Conservation (phyloP, 2,113 vertebrate species). For the Ceratotherium simum region DNA sequence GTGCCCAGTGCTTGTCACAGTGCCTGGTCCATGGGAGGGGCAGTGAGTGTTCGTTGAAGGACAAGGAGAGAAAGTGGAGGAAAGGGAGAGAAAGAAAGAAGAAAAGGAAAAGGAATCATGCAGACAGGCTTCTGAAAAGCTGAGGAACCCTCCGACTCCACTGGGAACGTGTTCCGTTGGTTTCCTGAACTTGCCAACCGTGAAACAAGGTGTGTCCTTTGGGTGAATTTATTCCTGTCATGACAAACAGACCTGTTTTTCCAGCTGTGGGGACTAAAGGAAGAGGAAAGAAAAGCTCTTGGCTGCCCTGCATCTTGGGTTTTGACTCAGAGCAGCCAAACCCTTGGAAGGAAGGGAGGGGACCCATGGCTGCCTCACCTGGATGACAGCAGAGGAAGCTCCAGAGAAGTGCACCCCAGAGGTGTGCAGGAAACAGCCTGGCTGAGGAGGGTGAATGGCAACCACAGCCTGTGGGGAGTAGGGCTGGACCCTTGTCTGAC, state of each 20-base stretch:
- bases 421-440: neutral
- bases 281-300: neutral
- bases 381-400: neutral
- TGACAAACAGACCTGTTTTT: neutral
- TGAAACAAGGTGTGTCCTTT: neutral
- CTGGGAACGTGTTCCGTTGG: neutral
- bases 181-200: neutral
- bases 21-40: neutral
- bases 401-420: neutral
- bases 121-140: neutral
- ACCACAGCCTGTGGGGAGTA: neutral
- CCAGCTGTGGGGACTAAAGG: neutral
- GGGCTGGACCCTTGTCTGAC: neutral
- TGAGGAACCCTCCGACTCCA: too few relatives aligned
- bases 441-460: fast-evolving
- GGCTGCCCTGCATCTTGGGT: neutral
- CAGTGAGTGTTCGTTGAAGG: neutral
- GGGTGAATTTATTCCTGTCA: neutral
- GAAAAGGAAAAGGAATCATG: fast-evolving
- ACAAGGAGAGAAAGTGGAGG: neutral
- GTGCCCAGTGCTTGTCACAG: neutral
- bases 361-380: neutral
- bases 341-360: neutral
- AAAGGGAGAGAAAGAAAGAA: too few relatives aligned
- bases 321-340: neutral